Evolutionary conservation across 1,140 invertebrate genomes (phyloP), one percentile per base, ranked within the genome.

Genomic region (Zaprionus ornatus): DNA sequence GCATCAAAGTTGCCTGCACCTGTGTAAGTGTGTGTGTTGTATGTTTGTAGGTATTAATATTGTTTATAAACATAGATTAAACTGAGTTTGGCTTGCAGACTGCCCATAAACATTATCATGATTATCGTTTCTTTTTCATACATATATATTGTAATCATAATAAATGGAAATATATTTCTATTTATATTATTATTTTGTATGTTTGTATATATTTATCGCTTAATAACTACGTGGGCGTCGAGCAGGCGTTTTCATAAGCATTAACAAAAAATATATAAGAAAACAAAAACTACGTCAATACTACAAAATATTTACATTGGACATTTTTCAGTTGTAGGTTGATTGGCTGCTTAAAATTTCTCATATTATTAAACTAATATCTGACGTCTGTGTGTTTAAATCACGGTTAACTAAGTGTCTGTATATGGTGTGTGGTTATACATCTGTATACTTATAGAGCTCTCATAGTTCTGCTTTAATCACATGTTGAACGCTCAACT

Each of bases 51-150:
- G 17, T 45, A 15, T 4, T n/a, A 0, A 5, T 48, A 35, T 32
- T 35, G 37, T 32, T 55, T 57, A 10, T 19, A 32, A 57, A 73
- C 32, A 60, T 73, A 79, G 56, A 56, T 79, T 87, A 81, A 80
- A 87, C 80, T 87, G 77, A 88, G 84, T 84, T 87, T 88, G 84
- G 80, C 83, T 87, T 83, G 83, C 84, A 84, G 73, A 75, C 65
- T 88, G 84, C 84, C 84, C 48, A 68, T 74, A 80, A 64, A 62
- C 60, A 45, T 68, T 77, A 80, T 67, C 66, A 76, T 83, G 80
- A 63, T 74, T 86, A 82, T 80, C 76, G 52, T 85, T 85, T 79
- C 66, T 86, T 52, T 81, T 79, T 65, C 74, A 83, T 56, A 79
- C 63, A 32, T 63, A 61, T 72, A 66, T 65, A 55, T 74, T 74